Base-by-base conservation (phyloP, 30 jellyfish, hydroid and myxozoan genomes). In the Phacellophora camtschatica region DNA sequence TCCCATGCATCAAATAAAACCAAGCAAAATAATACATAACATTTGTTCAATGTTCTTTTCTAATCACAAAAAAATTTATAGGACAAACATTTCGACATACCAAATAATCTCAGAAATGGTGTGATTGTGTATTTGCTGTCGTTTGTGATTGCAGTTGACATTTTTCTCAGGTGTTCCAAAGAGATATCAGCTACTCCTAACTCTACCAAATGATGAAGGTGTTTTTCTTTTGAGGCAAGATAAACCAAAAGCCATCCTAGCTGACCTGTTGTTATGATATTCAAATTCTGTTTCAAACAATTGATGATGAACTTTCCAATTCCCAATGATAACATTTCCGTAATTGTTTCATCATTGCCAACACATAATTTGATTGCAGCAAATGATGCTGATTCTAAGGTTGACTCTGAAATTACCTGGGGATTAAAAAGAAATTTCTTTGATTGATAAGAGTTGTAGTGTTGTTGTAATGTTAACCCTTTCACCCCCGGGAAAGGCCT, bases 221-320 rank as follows among this genome's bases (percentile, higher is more conserved):
- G 74, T 8, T 30, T 10, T 31, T 83, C 81, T 39, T 54, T 55
- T 18, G 77, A 39, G 8, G 98, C 72, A 39, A 91, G 58, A 37
- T 69, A 55, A 3, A 59, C 18, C 61, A 85, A 39, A 23, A 91
- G 85, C 98, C 98, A 91, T 8, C 95, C 87, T 0, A 84, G 24
- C 37, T 85, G 95, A 11, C 96, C 85, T 7, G 49, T 33, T 15
- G 71, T 83, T 4, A 48, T 30, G 3, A 32, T 33, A 18, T 49
- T 79, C 9, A 57, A 39, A 2, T 69, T 37, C 5, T 54, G 72
- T 28, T 77, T 49, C 37, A 91, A 9, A 12, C n/a, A 19, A 23
- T 51, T 42, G n/a, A 66, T 34, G 16, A 91, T 48, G 13, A 62
- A 58, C 16, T 81, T 59, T n/a, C 82, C 76, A 7, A 78, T 16